Evolutionary conservation across 2,113 vertebrate genomes (phyloP).

Genomic region (Syngnathoides biaculeatus): DNA sequence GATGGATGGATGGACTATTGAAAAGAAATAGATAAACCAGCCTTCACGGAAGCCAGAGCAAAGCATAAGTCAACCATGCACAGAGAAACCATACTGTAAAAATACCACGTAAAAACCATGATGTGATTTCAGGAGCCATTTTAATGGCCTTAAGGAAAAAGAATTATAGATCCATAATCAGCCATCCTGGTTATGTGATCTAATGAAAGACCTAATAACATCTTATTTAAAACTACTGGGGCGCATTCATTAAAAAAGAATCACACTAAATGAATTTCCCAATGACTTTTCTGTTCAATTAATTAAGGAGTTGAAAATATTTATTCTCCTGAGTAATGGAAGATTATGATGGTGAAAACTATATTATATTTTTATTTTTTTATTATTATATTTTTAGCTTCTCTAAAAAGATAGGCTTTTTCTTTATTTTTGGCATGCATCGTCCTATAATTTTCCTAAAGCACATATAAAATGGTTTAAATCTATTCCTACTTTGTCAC

Average conservation of each 20-base stretch:
- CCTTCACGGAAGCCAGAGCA: not conserved
- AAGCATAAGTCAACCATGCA: not conserved
- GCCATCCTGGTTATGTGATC: not conserved
- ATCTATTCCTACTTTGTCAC: not conserved
- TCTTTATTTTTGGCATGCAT: not conserved
- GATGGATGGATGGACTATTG: not conserved
- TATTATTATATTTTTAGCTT: no score
- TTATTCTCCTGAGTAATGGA: not conserved
- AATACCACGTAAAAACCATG: not conserved
- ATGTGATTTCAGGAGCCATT: not conserved
- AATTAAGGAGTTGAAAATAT: not conserved
- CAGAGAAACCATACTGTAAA: not conserved
- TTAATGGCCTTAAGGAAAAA: not conserved
- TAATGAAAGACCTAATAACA: not conserved
- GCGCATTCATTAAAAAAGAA: not conserved
- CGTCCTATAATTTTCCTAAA: not conserved
- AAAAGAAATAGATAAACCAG: not conserved
- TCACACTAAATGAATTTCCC: not conserved
- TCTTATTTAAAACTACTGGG: not conserved
- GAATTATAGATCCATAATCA: not conserved
- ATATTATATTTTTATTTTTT: not conserved
- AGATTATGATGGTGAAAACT: not conserved
- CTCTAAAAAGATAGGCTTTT: not conserved
- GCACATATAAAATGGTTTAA: conserved; percentile 17
- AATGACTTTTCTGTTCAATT: not conserved